Conservation (phyloP, 30 jellyfish, hydroid and myxozoan species). For the Mastigias papua region DNA sequence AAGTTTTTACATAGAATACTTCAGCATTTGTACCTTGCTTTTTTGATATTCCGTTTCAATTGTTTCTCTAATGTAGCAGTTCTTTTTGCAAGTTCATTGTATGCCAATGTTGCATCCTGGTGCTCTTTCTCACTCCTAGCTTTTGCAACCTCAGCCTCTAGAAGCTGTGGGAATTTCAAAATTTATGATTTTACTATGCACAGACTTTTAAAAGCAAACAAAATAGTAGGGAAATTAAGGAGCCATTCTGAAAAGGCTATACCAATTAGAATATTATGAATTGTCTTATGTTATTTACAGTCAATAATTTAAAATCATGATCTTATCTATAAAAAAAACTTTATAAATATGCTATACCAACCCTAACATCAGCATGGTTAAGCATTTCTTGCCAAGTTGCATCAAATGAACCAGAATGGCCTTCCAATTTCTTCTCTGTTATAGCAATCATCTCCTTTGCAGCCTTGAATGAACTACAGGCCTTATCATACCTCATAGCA, state of each 20-base stretch:
- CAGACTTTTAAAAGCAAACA: too few relatives aligned
- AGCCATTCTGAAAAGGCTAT: too few relatives aligned
- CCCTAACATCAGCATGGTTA: constrained; percentile 95
- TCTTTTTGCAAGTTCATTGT: constrained; percentile 79
- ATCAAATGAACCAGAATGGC: constrained; percentile 88
- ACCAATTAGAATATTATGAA: too few relatives aligned
- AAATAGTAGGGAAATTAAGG: too few relatives aligned
- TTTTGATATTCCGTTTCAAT: constrained; percentile 72
- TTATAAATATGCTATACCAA: not conserved
- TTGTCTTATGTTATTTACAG: too few relatives aligned
- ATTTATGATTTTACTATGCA: too few relatives aligned
- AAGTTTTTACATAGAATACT: too few relatives aligned
- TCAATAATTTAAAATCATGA: too few relatives aligned
- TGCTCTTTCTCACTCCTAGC: constrained; percentile 77
- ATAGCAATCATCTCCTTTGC: constrained; percentile 92
- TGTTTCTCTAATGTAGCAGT: constrained; percentile 79
- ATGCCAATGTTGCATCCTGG: constrained; percentile 92
- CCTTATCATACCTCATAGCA: constrained; percentile 90
- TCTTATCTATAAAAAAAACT: too few relatives aligned
- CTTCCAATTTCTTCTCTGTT: constrained; percentile 87
- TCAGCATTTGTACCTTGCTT: constrained; percentile 86
- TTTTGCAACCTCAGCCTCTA: constrained; percentile 90
- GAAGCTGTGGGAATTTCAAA: too few relatives aligned
- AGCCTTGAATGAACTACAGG: constrained; percentile 80
- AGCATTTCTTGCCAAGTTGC: constrained; percentile 99